Conservation (phyloP, 1,140 invertebrate genomes). For the Oryctes rhinoceros region DNA sequence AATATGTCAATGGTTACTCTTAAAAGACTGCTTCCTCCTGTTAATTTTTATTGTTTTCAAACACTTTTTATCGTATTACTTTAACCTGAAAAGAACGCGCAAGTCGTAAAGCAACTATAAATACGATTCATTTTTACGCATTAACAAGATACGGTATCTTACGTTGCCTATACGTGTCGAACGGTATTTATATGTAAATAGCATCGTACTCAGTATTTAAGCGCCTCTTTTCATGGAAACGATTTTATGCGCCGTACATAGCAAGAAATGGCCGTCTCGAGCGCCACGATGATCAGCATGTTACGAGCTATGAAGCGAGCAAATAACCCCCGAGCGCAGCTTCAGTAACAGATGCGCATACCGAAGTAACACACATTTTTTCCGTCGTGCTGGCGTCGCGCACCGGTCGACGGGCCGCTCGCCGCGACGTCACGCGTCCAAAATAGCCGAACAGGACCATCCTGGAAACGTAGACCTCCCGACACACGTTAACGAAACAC, state of each 20-base stretch:
- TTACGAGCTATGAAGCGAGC: not conserved
- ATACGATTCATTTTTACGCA: too few species aligned
- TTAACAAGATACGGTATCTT: too few species aligned
- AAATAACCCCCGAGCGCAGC: slow-evolving; percentile 10
- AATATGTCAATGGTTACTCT: too few species aligned
- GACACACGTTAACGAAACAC: slow-evolving; percentile 10
- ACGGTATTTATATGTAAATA: too few species aligned
- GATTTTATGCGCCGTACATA: too few species aligned
- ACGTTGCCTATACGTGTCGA: too few species aligned
- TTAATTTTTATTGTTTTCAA: too few species aligned
- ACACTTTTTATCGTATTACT: too few species aligned
- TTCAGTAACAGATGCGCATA: slow-evolving; percentile 27
- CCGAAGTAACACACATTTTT: slow-evolving; percentile 35
- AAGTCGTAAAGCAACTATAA: too few species aligned
- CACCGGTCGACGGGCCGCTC: not conserved
- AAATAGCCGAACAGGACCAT: slow-evolving; percentile 25
- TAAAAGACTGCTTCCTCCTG: too few species aligned
- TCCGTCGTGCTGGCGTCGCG: slow-evolving; percentile 23
- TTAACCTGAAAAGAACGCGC: too few species aligned
- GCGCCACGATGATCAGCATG: not conserved
- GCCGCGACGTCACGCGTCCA: slow-evolving; percentile 39
- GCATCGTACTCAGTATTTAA: not conserved
- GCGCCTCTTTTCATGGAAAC: not conserved
- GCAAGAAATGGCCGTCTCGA: not conserved
- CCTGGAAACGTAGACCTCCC: slow-evolving; percentile 20